phyloP scores from a whole-genome alignment of 2,113 vertebrate species.

The Carassius gibelio region DNA sequence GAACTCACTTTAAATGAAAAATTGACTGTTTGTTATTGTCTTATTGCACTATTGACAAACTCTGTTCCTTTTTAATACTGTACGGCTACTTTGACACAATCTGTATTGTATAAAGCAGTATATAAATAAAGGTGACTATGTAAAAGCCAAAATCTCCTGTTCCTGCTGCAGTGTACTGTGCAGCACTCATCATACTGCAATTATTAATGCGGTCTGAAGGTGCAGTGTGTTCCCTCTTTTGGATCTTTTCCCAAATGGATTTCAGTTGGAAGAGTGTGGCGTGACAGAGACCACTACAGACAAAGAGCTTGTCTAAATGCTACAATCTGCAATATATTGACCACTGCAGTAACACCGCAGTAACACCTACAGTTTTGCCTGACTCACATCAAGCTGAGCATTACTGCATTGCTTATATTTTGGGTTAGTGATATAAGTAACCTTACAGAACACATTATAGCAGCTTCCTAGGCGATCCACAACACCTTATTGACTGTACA shows the following conservation, averaged over 20 bases:
- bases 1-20: too few relatives aligned
- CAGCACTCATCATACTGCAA: constrained; percentile 39
- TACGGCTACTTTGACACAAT: too few relatives aligned
- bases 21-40: too few relatives aligned
- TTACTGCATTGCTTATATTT: neutral
- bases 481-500: neutral
- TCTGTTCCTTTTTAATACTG: too few relatives aligned
- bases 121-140: neutral
- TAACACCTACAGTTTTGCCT: neutral
- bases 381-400: neutral
- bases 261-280: constrained; percentile 32
- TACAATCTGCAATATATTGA: neutral
- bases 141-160: constrained; percentile 14
- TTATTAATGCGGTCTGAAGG: constrained; percentile 46
- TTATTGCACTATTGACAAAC: too few relatives aligned
- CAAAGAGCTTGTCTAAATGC: constrained; percentile 20
- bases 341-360: neutral
- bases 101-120: too few relatives aligned
- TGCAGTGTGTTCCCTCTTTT: constrained; percentile 15
- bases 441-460: neutral
- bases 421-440: neutral
- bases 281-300: constrained; percentile 46
- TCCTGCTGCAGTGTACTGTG: neutral
- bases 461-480: neutral
- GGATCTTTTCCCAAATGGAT: constrained; percentile 39